Conservation (phyloP, 2,113 vertebrate species). For the Turdus rufiventris region DNA sequence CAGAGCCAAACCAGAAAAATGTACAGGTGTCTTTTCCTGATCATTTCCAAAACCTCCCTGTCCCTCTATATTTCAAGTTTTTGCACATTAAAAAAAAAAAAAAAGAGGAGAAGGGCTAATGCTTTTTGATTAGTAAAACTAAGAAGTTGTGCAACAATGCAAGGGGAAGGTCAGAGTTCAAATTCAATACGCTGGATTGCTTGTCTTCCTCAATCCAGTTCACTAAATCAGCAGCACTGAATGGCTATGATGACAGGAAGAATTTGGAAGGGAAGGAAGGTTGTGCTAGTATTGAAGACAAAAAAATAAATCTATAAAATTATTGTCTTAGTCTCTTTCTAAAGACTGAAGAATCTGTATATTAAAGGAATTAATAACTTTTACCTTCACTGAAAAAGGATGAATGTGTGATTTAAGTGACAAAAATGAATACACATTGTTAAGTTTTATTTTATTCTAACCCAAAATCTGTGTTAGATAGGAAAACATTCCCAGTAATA, state of each 20-base stretch:
- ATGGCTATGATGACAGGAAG: constrained; percentile 53
- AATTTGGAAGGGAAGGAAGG: constrained; percentile 40
- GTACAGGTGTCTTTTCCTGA: constrained; percentile 44
- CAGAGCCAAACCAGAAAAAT: constrained; percentile 43
- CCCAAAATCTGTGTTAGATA: not conserved
- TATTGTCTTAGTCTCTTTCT: constrained; percentile 19
- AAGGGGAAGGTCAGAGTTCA: constrained; percentile 44
- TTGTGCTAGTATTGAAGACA: constrained; percentile 21
- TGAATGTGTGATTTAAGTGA: not conserved
- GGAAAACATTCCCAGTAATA: not conserved
- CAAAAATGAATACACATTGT: not conserved
- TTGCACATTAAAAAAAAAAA: constrained; percentile 16
- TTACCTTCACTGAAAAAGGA: not conserved
- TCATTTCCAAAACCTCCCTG: constrained; percentile 40
- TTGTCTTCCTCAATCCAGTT: constrained; percentile 59
- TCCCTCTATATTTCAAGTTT: not conserved
- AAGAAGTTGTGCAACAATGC: constrained; percentile 37
- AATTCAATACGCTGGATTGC: constrained; percentile 39
- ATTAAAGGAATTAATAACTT: not conserved
- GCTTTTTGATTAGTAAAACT: constrained; percentile 41
- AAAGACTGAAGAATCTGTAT: constrained; percentile 3
- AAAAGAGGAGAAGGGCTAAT: not conserved
- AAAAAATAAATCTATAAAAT: constrained; percentile 31
- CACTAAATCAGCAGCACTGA: constrained; percentile 51
- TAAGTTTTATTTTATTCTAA: constrained; percentile 1